Evolutionary conservation across 1,140 invertebrate genomes (phyloP).

Genomic region (Musca vetustissima): DNA sequence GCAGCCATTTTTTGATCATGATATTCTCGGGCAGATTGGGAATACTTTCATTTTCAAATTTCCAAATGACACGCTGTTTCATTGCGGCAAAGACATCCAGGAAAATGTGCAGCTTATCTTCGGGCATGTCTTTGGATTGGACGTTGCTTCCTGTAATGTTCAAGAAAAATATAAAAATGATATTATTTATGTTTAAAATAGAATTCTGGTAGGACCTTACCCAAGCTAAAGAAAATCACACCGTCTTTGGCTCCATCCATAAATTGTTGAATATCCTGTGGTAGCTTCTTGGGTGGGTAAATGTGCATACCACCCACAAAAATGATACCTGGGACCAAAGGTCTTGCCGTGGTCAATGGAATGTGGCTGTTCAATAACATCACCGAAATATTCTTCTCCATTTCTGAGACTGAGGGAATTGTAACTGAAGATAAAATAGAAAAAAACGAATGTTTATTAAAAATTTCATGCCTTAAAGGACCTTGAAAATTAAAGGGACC

Average conservation of each 20-base stretch:
- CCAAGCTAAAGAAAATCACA: slow-evolving; percentile 64
- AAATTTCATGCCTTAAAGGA: too few species aligned
- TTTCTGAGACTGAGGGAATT: slow-evolving; percentile 56
- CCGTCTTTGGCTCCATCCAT: slow-evolving; percentile 58
- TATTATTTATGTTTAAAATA: too few species aligned
- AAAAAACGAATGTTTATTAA: too few species aligned
- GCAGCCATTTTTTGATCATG: slow-evolving; percentile 63
- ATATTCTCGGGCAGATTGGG: slow-evolving; percentile 61
- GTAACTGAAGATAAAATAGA: slow-evolving; percentile 45
- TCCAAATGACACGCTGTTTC: slow-evolving; percentile 65
- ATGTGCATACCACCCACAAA: slow-evolving; percentile 54
- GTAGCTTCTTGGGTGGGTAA: slow-evolving; percentile 47
- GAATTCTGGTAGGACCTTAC: slow-evolving; percentile 33
- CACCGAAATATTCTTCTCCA: slow-evolving; percentile 58
- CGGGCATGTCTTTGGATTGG: slow-evolving; percentile 49
- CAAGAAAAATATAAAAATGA: not conserved
- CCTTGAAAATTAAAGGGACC: too few species aligned
- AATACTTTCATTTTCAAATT: slow-evolving; percentile 61
- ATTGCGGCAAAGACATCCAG: slow-evolving; percentile 58
- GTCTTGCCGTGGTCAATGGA: slow-evolving; percentile 44
- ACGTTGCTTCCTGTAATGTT: slow-evolving; percentile 41
- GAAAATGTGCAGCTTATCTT: slow-evolving; percentile 56
- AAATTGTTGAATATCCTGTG: slow-evolving; percentile 52
- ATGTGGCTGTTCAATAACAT: slow-evolving; percentile 53
- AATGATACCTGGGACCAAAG: slow-evolving; percentile 44